Evolutionary conservation across 2,888 invertebrate genomes (phyloP), one percentile per base, ranked within the genome.

Genomic region (Andrena bicolor): DNA sequence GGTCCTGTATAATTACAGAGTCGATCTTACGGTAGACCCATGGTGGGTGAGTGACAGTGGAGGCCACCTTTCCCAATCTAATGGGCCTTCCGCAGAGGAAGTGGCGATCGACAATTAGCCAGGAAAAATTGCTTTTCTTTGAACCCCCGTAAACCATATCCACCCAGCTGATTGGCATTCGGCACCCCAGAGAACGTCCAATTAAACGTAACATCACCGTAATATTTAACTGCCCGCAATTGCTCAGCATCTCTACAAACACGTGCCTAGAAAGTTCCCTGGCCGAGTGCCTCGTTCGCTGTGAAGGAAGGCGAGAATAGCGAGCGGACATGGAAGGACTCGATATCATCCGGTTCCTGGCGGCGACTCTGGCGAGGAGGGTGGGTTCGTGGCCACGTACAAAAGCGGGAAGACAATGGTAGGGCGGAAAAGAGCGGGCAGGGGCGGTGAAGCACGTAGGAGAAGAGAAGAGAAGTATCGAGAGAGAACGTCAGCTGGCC

Each of bases 401-500:
- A 86, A 88, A 86, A 86, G 86, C 76, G 69, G 76, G 71, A 77
- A 75, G 80, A 86, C 66, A 71, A 73, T 58, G 73, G 70, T 68
- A 61, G 76, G 70, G 51, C 66, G 74, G 53, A 74, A 65, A 74
- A 74, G 30, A 60, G 64, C 51, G 58, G 53, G 56, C 49, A 49
- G 61, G 71, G 51, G 73, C 51, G 65, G 30, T 51, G 30, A 72
- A 41, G 23, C 41, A 30, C 8, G 51, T 61, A 53, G 4, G 58
- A 74, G 76, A 74, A 65, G 66, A 70, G 65, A 65, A 61, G 79
- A 70, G 78, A 64, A 71, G 78, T 64, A 76, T 76, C 78, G 85
- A 84, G 81, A 85, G 84, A 86, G 88, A 89, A 87, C 91, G 91
- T 92, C 91, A 92, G 92, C 90, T 91, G 92, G 90, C 82, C 83